Conservation (phyloP, 2,113 vertebrate species). For the Trogon surrucura region DNA sequence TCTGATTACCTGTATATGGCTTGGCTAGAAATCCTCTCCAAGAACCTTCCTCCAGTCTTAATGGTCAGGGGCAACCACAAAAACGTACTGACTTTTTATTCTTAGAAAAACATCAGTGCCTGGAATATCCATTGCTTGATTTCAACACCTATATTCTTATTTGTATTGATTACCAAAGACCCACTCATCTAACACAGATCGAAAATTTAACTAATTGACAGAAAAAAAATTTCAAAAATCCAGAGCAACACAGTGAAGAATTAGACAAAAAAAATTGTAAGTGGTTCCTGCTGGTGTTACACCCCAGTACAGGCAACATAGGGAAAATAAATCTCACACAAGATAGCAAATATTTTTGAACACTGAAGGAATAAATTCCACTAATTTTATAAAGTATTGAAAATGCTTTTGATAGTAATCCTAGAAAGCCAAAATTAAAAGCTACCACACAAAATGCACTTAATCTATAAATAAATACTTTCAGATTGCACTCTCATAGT, state of each 20-base stretch:
- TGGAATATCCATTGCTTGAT: not conserved
- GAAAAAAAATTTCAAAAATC: not conserved
- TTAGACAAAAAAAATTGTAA: not conserved
- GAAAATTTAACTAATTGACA: not conserved
- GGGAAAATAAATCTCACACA: not conserved
- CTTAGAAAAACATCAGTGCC: conserved; percentile 71
- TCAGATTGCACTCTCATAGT: not conserved
- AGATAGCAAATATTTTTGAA: not conserved
- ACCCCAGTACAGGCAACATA: not conserved
- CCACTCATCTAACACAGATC: not conserved
- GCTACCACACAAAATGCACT: not conserved
- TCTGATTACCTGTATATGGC: conserved; percentile 96
- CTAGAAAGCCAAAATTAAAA: not conserved
- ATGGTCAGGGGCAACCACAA: conserved; percentile 97
- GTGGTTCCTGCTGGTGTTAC: not conserved
- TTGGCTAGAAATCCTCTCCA: conserved; percentile 93
- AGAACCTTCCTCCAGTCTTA: conserved; percentile 91
- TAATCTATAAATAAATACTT: not conserved
- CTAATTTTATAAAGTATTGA: not conserved
- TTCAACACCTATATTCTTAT: conserved; percentile 17
- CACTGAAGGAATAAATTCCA: not conserved
- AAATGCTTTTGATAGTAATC: not conserved
- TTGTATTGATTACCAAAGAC: not conserved
- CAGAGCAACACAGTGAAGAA: not conserved
- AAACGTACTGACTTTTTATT: conserved; percentile 98